A percentile compares a stretch with the other conserved stretches of the same genome.
phyloP scores from a whole-genome alignment of 2,797 vertebrate species.

The Muscicapa comitata region DNA sequence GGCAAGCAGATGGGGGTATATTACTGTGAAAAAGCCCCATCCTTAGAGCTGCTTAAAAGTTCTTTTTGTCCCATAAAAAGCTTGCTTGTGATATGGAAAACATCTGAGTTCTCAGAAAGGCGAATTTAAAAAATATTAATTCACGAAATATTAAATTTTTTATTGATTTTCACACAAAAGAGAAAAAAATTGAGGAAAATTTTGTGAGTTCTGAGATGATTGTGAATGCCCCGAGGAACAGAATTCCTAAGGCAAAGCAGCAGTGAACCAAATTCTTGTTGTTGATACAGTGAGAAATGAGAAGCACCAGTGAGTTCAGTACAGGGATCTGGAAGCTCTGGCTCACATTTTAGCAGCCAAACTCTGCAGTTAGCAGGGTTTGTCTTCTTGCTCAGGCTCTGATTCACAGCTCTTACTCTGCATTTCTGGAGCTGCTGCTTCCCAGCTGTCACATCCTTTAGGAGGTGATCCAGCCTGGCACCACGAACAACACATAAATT shows the following conservation, averaged over 20 bases:
- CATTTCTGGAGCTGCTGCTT: background rate
- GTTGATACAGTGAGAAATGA: background rate
- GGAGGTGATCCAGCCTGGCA: background rate
- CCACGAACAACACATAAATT: background rate
- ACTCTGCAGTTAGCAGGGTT: background rate
- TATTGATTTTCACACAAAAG: background rate
- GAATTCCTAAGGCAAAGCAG: background rate
- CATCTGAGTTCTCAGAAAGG: background rate
- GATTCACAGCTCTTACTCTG: background rate
- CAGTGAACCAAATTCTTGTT: background rate
- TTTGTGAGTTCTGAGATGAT: background rate
- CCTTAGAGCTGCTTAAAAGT: background rate
- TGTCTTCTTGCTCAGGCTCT: background rate
- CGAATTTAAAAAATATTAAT: background rate
- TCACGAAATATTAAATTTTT: background rate
- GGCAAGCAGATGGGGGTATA: background rate
- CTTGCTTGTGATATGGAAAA: background rate
- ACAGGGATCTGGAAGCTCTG: background rate
- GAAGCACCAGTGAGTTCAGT: background rate
- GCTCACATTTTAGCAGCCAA: background rate
- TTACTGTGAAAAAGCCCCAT: background rate
- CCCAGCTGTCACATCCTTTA: background rate
- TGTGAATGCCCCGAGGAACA: background rate
- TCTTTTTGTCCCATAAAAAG: background rate
- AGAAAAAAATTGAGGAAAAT: background rate